phyloP scores from a whole-genome alignment of 2,113 vertebrate genomes.

The Crocuta crocuta region DNA sequence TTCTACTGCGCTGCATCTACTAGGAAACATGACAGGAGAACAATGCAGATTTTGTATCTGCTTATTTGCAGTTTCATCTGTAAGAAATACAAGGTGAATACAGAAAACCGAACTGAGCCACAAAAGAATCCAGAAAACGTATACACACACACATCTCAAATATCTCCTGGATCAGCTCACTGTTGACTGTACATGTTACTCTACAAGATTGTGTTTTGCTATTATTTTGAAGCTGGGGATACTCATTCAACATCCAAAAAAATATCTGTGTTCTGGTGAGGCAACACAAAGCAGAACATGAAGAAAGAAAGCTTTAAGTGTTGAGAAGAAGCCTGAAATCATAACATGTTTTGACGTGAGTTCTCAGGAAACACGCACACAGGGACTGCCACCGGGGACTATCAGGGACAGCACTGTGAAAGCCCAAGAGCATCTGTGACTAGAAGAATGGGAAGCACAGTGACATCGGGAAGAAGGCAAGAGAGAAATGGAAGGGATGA shows the following conservation, averaged over 20 bases:
- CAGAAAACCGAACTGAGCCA: not conserved
- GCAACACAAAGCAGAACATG: not conserved
- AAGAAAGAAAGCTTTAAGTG: not conserved
- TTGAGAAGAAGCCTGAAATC: not conserved
- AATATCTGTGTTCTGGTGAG: not conserved
- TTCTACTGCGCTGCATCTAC: not conserved
- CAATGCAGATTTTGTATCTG: not conserved
- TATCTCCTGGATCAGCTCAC: not conserved
- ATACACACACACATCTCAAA: not conserved
- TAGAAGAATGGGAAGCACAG: not conserved
- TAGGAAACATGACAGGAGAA: not conserved
- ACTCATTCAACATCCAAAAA: not conserved
- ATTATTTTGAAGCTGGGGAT: not conserved
- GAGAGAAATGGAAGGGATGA: not conserved
- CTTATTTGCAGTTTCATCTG: not conserved
- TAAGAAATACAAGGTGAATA: not conserved
- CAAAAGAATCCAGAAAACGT: not conserved
- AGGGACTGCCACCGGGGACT: not conserved
- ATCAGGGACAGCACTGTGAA: not conserved
- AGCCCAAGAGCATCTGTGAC: not conserved
- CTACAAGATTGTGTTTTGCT: not conserved
- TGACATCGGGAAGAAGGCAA: not conserved
- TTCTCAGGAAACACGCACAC: not conserved
- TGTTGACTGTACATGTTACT: not conserved
- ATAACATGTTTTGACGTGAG: not conserved